phyloP scores from a whole-genome alignment of 2,797 vertebrate species.

The Catostomus latipinnis region DNA sequence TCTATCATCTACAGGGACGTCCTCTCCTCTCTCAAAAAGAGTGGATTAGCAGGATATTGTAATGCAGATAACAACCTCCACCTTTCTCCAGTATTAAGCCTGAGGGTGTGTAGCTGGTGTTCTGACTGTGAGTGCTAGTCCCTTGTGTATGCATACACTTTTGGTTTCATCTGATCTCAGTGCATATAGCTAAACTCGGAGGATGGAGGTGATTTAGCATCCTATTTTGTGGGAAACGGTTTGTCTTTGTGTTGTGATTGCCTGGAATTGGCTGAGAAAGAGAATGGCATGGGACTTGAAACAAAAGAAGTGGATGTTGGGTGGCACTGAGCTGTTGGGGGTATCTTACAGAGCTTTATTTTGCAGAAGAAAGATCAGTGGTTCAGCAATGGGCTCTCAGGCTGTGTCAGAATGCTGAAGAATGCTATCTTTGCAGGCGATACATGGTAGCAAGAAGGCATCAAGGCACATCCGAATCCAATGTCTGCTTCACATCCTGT shows the following conservation, averaged over 20 bases:
- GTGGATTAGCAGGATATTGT: slow-evolving; percentile 58
- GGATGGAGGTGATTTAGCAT: slow-evolving; percentile 22
- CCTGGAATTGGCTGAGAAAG: not conserved
- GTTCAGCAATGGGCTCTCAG: slow-evolving; percentile 15
- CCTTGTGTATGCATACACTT: slow-evolving; percentile 39
- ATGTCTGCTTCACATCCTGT: too few species aligned
- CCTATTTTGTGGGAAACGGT: slow-evolving; percentile 28
- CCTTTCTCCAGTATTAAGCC: slow-evolving; percentile 45
- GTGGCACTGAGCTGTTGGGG: not conserved
- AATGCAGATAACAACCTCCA: slow-evolving; percentile 53
- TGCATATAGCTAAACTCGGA: slow-evolving; percentile 31
- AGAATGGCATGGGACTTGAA: not conserved
- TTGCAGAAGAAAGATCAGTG: slow-evolving; percentile 2
- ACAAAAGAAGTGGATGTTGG: not conserved
- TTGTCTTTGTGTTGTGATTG: slow-evolving; percentile 13
- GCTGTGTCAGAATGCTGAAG: slow-evolving; percentile 33
- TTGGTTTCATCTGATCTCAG: slow-evolving; percentile 50
- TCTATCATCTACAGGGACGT: slow-evolving; percentile 40
- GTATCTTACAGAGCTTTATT: not conserved
- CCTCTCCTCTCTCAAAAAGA: slow-evolving; percentile 47
- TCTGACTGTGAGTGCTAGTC: slow-evolving; percentile 41
- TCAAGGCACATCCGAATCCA: too few species aligned
- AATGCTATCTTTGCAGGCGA: slow-evolving; percentile 35
- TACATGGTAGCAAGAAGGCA: too few species aligned
- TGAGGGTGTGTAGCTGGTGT: slow-evolving; percentile 40